These are phyloP conservation scores for Fopius arisanus DNA, from an alignment of 1,140 invertebrate species.

Conservation along the genomic window DNA sequence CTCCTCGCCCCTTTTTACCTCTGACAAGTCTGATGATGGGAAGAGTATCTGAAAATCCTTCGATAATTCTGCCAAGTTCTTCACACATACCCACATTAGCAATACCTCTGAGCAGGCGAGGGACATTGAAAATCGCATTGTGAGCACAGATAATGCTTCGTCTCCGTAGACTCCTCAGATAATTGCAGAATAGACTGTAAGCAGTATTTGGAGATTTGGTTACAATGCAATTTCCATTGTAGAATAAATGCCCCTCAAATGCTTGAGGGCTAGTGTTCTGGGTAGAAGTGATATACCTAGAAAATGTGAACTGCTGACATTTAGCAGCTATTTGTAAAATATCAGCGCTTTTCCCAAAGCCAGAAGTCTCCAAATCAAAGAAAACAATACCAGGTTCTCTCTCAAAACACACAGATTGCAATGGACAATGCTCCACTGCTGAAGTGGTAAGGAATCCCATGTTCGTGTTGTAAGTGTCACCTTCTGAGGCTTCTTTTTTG, in stretches of 20 bases:
- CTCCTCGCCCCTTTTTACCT: too few relatives aligned
- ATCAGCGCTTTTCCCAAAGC: conserved; percentile 17
- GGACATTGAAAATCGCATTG: not conserved
- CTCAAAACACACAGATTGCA: not conserved
- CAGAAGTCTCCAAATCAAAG: conserved; percentile 39
- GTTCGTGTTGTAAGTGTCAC: conserved; percentile 23
- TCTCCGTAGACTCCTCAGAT: not conserved
- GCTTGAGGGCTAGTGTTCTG: conserved; percentile 26
- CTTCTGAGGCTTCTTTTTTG: conserved; percentile 25
- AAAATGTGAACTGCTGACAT: conserved; percentile 14
- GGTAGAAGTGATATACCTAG: conserved; percentile 27
- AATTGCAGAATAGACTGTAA: not conserved
- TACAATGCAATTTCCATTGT: too few relatives aligned
- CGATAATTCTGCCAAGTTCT: too few relatives aligned
- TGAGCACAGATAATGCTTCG: not conserved
- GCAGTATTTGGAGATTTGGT: not conserved
- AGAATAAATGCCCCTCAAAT: not conserved
- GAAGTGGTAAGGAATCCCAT: not conserved
- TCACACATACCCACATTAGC: too few relatives aligned
- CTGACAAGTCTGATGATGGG: too few relatives aligned
- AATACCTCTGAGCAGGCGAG: too few relatives aligned
- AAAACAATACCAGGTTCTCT: conserved; percentile 17
- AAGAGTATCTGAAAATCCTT: too few relatives aligned
- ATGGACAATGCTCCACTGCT: not conserved
- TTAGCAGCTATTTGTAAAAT: conserved; percentile 36